Percentiles rank a stretch among this genome's conserved stretches.
phyloP scores from a whole-genome alignment of 1,140 invertebrate species.

The Cepaea nemoralis region DNA sequence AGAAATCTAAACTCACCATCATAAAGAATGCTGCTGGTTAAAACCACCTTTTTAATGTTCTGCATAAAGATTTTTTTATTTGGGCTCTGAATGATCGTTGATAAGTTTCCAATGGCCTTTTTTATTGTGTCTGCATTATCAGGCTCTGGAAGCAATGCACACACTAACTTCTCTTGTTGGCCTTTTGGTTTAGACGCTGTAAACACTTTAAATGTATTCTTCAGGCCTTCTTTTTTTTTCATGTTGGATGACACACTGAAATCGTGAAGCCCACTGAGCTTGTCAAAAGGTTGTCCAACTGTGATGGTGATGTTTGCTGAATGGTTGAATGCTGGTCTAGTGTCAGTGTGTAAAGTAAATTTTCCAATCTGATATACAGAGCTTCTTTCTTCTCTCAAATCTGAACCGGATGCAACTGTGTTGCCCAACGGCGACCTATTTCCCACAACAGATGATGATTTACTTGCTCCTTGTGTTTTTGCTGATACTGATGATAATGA shows the following conservation, averaged over 20 bases:
- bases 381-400: neutral
- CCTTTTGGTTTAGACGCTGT: neutral
- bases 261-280: constrained; percentile 7
- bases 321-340: neutral
- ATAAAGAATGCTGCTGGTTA: constrained; percentile 5
- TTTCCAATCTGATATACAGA: neutral
- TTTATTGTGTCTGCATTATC: neutral
- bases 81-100: neutral
- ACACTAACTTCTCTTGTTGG: neutral
- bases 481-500: neutral
- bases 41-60: neutral
- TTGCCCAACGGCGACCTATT: too few relatives aligned
- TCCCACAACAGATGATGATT: too few relatives aligned
- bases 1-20: neutral
- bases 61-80: neutral
- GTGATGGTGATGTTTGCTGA: neutral
- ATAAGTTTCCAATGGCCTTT: neutral
- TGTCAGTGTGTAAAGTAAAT: neutral
- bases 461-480: too few relatives aligned
- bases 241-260: neutral
- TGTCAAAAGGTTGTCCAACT: constrained; percentile 28
- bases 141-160: neutral
- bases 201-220: neutral
- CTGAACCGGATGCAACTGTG: neutral
- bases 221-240: neutral